A percentile compares a stretch with the other conserved stretches of the same genome.
These are phyloP conservation scores for Chiroxiphia lanceolata DNA, from an alignment of 2,797 vertebrate species.

Conservation along the genomic window DNA sequence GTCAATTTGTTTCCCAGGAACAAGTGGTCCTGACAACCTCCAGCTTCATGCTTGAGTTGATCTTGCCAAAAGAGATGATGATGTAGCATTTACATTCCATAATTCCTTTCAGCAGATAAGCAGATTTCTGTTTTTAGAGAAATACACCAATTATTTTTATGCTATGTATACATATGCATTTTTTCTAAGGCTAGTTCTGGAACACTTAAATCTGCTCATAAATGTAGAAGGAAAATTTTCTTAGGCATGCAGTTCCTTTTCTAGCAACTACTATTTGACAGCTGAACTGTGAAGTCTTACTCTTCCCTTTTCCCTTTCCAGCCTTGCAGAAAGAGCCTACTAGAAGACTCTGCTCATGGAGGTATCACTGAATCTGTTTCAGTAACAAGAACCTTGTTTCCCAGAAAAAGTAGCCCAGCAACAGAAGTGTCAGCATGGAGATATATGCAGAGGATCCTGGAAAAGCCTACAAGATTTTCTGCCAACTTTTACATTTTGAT, in stretches of 20 bases:
- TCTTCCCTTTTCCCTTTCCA: background rate
- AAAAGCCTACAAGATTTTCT: background rate
- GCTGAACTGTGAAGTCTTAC: background rate
- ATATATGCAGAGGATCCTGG: background rate
- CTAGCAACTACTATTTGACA: background rate
- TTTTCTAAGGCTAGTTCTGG: background rate
- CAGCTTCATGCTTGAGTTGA: background rate
- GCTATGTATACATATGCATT: background rate
- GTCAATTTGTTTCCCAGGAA: background rate
- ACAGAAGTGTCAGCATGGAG: background rate
- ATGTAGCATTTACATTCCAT: background rate
- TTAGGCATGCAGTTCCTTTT: background rate
- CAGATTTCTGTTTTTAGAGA: background rate
- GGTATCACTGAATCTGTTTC: background rate
- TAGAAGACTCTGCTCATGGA: background rate
- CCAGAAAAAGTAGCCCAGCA: background rate
- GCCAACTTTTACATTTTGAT: background rate
- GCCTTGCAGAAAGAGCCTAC: background rate
- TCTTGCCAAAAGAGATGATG: conserved; percentile 5
- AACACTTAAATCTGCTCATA: background rate
- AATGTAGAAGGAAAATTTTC: background rate
- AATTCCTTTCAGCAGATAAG: background rate
- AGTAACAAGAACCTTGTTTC: background rate
- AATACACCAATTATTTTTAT: background rate
- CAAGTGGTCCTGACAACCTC: background rate